Conservation (phyloP, 2,797 vertebrate species). For the Babyrousa celebensis region DNA sequence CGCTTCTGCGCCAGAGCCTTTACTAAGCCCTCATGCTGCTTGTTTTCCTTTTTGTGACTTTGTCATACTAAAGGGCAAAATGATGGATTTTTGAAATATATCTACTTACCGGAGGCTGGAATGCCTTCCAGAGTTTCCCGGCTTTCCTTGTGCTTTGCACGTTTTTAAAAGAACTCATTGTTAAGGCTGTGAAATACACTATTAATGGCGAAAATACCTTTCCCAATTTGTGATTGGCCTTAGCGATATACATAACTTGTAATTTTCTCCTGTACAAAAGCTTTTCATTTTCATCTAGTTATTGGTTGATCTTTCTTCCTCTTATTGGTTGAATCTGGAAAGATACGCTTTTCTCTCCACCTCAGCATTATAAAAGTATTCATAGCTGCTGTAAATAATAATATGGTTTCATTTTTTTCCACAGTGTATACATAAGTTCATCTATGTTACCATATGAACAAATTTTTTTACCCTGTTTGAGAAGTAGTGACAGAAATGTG, state of each 20-base stretch:
- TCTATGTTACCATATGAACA: not conserved
- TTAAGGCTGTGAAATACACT: not conserved
- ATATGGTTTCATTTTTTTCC: constrained; percentile 3
- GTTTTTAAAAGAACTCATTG: constrained; percentile 54
- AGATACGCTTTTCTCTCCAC: not conserved
- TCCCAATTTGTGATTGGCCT: not conserved
- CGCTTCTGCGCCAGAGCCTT: not conserved
- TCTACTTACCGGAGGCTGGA: not conserved
- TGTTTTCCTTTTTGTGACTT: constrained; percentile 52
- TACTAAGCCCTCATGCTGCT: not conserved
- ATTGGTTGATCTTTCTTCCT: not conserved
- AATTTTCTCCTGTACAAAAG: not conserved
- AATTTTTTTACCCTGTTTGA: not conserved
- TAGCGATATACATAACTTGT: not conserved
- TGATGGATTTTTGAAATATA: not conserved
- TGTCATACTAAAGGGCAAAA: constrained; percentile 30
- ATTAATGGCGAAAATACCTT: constrained; percentile 1
- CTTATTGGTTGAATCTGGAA: not conserved
- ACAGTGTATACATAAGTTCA: not conserved
- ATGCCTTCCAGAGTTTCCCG: not conserved
- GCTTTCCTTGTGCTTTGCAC: not conserved
- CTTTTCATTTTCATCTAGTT: constrained; percentile 26
- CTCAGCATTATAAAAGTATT: constrained; percentile 9
- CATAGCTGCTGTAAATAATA: not conserved
- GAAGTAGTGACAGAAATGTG: constrained; percentile 39